Base-by-base conservation (phyloP, 2,797 vertebrate genomes). In the Sebastes glaucus region DNA sequence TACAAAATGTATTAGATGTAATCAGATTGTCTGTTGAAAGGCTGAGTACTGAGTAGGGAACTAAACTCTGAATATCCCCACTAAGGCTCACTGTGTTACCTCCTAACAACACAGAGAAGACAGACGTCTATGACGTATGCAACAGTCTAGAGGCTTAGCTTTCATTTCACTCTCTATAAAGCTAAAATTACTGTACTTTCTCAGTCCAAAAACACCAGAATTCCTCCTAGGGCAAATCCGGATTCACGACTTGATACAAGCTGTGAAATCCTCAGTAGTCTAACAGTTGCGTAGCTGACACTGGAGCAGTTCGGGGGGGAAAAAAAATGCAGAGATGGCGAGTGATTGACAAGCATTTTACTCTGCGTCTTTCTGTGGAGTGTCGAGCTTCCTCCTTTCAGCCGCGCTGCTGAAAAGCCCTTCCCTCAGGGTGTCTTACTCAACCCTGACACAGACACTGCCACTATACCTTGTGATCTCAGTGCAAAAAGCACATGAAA, bases 381-480 rank as follows among this genome's bases (percentile, higher is more conserved):
- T 75, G 80, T 77, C 11, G 9, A 73, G 78, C 82, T 89, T 89
- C 87, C 82, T 82, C 68, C 63, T 84, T 79, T 83, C 63, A 80
- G 84, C 66, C 4, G 9, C 9, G 62, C 85, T 68, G 82, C 80
- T 89, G 82, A 88, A 91, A 92, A 87, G 80, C 81, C 73, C 78
- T 86, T 86, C 74, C 93, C 90, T 84, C 20, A 13, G 77, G 93
- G 78, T 38, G 79, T 65, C 89, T 91, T 75, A 68, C 77, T 91
- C 83, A 88, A 82, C 78, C 74, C 71, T 78, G 71, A 90, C 69
- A 52, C 71, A 77, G 71, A 90, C 71, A 52, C 88, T 73, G 80
- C 81, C 75, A 66, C 80, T 82, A 49, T 20, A 84, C 80, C 87
- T 90, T 93, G 81, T 92, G 89, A 94, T 93, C 87, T 92, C 68